Base-by-base conservation (phyloP, 2,113 vertebrate species). In the Penelope pileata region DNA sequence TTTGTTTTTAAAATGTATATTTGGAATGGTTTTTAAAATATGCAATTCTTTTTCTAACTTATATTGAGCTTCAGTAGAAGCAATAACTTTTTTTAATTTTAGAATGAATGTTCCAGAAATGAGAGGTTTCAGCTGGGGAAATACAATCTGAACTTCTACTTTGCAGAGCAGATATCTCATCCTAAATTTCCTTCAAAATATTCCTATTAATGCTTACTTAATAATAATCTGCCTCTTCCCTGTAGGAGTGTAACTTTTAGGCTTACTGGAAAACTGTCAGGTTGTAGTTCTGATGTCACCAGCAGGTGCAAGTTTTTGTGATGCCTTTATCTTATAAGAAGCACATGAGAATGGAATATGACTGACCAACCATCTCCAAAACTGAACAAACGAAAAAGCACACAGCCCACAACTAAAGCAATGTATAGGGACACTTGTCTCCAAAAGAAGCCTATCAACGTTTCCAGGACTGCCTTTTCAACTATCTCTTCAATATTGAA, bases 1-100 rank as follows among this genome's bases (percentile, higher is more conserved):
- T 95, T 95, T 72, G 86, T 16, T 91, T 94, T 84, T 92, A 73
- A 93, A 91, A 82, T 95, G 92, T 95, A 83, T 95, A 92, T 96
- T 96, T 89, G 93, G 88, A 91, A 91, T 93, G 91, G 92, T 96
- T 95, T 94, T 88, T 86, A 94, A 95, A 96, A 96, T 96, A 97
- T 96, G 94, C 92, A 96, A 95, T 95, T 91, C 87, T 94, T 96
- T 94, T 96, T 97, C 83, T 94, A 97, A 95, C 83, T 91, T 96
- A 70, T 29, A 91, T 88, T 90, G 60, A 83, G 92, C 92, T 96
- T 96, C 94, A 86, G 21, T 60, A 93, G 95, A 92, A 96, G 91
- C 92, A 96, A 86, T 96, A 96, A 94, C 69, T 89, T 86, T 90
- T 95, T 87, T 93, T 78, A 60, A 89, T 93, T 94, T 95, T 87